Conservation (phyloP, 2,113 vertebrate species). For the Gymnocephalus cernua region DNA sequence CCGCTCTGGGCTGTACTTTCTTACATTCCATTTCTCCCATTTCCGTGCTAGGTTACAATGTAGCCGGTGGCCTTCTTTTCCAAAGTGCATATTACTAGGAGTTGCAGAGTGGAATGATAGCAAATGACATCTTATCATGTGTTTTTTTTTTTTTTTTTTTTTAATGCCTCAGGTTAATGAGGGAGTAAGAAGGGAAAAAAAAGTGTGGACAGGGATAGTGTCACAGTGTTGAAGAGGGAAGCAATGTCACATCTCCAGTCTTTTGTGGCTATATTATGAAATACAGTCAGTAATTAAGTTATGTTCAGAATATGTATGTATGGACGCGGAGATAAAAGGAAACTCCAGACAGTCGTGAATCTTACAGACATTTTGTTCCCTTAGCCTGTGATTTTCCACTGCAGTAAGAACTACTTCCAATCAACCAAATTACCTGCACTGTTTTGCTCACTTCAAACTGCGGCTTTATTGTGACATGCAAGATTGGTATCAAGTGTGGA, state of each 20-base stretch:
- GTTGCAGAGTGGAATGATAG: conserved; percentile 34
- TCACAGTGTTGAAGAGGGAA: conserved; percentile 16
- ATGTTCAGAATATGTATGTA: conserved; percentile 35
- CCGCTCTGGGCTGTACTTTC: conserved; percentile 4
- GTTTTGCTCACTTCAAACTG: conserved; percentile 47
- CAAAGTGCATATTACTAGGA: conserved; percentile 24
- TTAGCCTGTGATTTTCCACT: conserved; percentile 38
- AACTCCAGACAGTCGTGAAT: conserved; percentile 62
- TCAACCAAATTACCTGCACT: conserved; percentile 41
- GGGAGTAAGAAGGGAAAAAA: conserved; percentile 5
- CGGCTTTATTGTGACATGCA: conserved; percentile 34
- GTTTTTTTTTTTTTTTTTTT: too few species aligned
- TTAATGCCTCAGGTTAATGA: conserved; percentile 49
- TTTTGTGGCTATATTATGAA: conserved; percentile 41
- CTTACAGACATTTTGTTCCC: conserved; percentile 51
- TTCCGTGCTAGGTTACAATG: conserved; percentile 25
- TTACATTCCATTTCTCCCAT: conserved; percentile 20
- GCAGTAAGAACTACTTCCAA: conserved; percentile 35
- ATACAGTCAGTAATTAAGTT: conserved; percentile 55
- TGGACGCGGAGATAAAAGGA: conserved; percentile 52
- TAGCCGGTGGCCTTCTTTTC: conserved; percentile 38
- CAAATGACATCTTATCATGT: conserved; percentile 50
- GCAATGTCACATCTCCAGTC: conserved; percentile 39
- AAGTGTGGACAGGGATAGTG: conserved; percentile 2
- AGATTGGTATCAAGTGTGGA: conserved; percentile 40